Conservation (phyloP, 2,888 invertebrate species). For the Agrenia bidenticulata region DNA sequence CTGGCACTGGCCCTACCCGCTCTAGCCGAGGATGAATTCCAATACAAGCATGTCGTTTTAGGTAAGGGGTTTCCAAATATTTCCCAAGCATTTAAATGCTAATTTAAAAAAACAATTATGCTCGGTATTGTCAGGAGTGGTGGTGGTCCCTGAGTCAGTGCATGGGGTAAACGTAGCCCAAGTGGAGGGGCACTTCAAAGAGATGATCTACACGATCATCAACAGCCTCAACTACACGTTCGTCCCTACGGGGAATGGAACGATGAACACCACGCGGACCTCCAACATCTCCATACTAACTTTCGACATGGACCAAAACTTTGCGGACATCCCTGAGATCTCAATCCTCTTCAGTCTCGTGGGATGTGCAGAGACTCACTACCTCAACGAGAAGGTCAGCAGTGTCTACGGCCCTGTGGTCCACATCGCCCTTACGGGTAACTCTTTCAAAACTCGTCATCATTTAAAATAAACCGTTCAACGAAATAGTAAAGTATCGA, state of each 20-base stretch:
- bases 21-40: slow-evolving; percentile 18
- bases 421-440: slow-evolving; percentile 50
- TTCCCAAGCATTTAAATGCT: no score
- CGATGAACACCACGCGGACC: slow-evolving; percentile 10
- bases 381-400: slow-evolving; percentile 31
- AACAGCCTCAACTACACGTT: neutral
- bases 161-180: neutral
- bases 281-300: slow-evolving; percentile 19
- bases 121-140: slow-evolving; percentile 30
- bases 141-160: slow-evolving; percentile 23
- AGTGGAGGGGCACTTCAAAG: neutral
- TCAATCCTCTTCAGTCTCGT: slow-evolving; percentile 36
- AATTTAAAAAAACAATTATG: slow-evolving; percentile 7
- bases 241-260: neutral
- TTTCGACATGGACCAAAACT: slow-evolving; percentile 20
- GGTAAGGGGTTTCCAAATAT: no score
- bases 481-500: no score
- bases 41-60: slow-evolving; percentile 29
- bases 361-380: slow-evolving; percentile 39
- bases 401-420: slow-evolving; percentile 35
- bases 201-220: neutral
- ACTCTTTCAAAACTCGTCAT: neutral
- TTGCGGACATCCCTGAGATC: slow-evolving; percentile 31
- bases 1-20: no score
- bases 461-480: no score